Base-by-base conservation (phyloP, 2,113 vertebrate genomes). In the Laticauda laticaudata region DNA sequence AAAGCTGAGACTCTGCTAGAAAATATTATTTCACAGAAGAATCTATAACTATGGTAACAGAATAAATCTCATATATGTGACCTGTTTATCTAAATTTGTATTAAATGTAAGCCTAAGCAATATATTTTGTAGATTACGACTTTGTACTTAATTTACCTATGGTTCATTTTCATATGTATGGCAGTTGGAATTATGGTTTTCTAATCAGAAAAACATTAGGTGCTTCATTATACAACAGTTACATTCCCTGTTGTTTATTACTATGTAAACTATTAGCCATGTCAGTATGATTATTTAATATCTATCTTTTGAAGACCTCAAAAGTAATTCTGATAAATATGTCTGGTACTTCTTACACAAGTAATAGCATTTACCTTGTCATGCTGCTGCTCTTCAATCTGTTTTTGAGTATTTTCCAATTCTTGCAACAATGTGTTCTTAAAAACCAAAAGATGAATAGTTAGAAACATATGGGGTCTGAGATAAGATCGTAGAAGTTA, bases 371-470 rank as follows among this genome's bases (percentile, higher is more conserved):
- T 97, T 97, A 99, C 99, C 99, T 99, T 98, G 95, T 98, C 98
- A 88, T 98, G 98, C 89, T 98, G 99, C 95, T 98, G 99, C 93
- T 99, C 99, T 95, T 99, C 99, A 43, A 99, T 98, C 96, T 99
- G 99, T 97, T 99, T 98, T 97, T 99, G 99, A 94, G 98, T 99
- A 96, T 98, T 99, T 97, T 99, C 99, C 94, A 99, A 98, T 96
- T 99, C 99, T 97, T 98, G 98, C 94, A 99, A 98, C 93, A 99
- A 97, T 0, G 98, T 98, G 94, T 99, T 99, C 99, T 99, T 92
- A 64, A 96, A 94, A 86, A 89, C 75, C 81, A 48, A 94, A 81
- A 95, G 94, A 94, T 0, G 0, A 93, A 94, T 96, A 96, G 92
- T 11, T 87, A 89, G 93, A 96, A 57, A 86, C 29, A 90, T 43